phyloP scores from a whole-genome alignment of 2,113 vertebrate species.

The Cygnus atratus region DNA sequence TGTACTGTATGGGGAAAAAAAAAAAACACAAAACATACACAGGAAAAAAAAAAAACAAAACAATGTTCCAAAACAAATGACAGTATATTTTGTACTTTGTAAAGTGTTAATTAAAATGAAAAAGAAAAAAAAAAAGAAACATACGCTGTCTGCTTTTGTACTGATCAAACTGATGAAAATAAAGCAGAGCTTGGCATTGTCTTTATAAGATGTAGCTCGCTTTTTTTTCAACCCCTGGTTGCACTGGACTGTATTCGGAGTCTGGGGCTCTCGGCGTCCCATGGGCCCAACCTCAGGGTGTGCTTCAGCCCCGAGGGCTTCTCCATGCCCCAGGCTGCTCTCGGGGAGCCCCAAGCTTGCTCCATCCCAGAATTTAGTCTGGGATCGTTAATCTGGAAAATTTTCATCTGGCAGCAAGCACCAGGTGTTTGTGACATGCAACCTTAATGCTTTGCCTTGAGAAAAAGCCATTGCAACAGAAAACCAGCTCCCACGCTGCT shows the following conservation, averaged over 20 bases:
- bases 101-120: slow-evolving; percentile 80
- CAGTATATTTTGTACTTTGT: slow-evolving; percentile 85
- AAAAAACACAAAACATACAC: background rate
- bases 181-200: slow-evolving; percentile 60
- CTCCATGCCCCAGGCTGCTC: background rate
- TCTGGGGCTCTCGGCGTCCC: background rate
- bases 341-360: background rate
- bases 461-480: background rate
- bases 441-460: background rate
- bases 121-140: slow-evolving; percentile 53
- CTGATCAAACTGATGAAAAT: slow-evolving; percentile 41
- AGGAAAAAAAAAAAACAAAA: background rate
- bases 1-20: slow-evolving; percentile 72
- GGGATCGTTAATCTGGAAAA: background rate
- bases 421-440: background rate
- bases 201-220: background rate
- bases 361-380: background rate
- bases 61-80: slow-evolving; percentile 74
- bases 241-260: rapidly evolving
- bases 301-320: background rate
- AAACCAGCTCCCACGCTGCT: background rate
- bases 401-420: background rate
- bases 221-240: background rate
- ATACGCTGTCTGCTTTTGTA: slow-evolving; percentile 54
- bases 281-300: rapidly evolving